Evolutionary conservation across 2,113 vertebrate species (phyloP), one percentile per base, ranked within the genome.

Genomic region (Rhadina sibilatrix): DNA sequence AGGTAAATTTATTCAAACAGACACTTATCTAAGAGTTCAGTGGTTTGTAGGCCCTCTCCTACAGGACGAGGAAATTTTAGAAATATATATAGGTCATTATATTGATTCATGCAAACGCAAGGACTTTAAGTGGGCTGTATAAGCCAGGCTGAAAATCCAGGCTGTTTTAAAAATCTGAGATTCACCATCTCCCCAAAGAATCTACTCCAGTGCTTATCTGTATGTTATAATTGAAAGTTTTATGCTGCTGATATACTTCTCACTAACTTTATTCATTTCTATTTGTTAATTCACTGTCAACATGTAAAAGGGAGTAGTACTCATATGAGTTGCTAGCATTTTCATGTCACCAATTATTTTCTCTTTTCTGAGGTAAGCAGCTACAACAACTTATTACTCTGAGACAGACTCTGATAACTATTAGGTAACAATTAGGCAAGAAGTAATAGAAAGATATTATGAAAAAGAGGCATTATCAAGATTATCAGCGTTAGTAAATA

Each of bases 21-120:
- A 10, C 9, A 12, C 16, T 68, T 2, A 11, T 0, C 3, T 31
- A 33, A 52, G n/a, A 44, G 11, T 69, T 52, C 23, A 42, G 0
- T 46, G 31, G 5, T 40, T 87, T 74, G 5, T 78, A 54, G 38
- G 12, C 12, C 8, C 3, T 78, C 20, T 89, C 4, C 60, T 66
- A 14, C 16, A 53, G 25, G 23, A 76, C 14, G 7, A 75, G 47
- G n/a, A 75, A 21, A 19, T 81, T 74, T 59, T 49, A 59, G n/a
- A 63, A 84, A 28, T 68, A 42, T 44, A 11, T 46, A 11, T 37
- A 35, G 15, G 16, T 50, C 2, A 38, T 66, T 69, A 6, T 71
- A 0, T 24, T 75, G 52, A 63, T 21, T 42, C 28, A 37, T 9
- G 11, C 22, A 70, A 70, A 46, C 70, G 2, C 6, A 37, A 37